Conservation (phyloP, 2,113 vertebrate genomes). For the Osmerus mordax region DNA sequence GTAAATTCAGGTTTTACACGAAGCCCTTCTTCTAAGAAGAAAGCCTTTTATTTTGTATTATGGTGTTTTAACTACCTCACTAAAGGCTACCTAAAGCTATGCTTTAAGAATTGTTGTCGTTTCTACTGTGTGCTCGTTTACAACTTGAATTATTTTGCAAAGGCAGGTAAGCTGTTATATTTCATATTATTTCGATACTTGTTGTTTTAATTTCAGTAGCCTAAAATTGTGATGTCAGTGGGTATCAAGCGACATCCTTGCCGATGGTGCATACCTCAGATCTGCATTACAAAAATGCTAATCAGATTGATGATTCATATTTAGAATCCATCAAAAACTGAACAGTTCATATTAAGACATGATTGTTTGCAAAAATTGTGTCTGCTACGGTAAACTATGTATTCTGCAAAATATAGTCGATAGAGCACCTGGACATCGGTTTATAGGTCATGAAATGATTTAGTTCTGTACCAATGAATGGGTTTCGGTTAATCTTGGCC, state of each 20-base stretch:
- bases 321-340: constrained; percentile 5
- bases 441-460: constrained; percentile 32
- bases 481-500: background rate
- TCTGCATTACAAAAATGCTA: constrained; percentile 13
- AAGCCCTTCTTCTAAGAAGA: constrained; percentile 82
- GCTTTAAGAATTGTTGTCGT: constrained; percentile 71
- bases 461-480: background rate
- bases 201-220: background rate
- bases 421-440: constrained; percentile 9
- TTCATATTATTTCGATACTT: constrained; percentile 4
- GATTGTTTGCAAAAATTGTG: background rate
- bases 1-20: constrained; percentile 67
- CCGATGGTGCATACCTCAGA: constrained; percentile 16
- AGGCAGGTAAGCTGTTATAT: constrained; percentile 68
- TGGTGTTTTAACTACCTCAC: constrained; percentile 79
- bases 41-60: constrained; percentile 66
- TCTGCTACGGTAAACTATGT: background rate
- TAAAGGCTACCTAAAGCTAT: constrained; percentile 74
- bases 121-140: constrained; percentile 75
- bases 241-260: constrained; percentile 31
- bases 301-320: background rate
- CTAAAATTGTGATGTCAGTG: constrained; percentile 1
- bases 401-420: background rate
- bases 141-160: constrained; percentile 71
- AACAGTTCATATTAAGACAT: background rate